Evolutionary conservation across 2,888 invertebrate genomes (phyloP), one percentile per base, ranked within the genome.

Genomic region (Entomobrya proxima): DNA sequence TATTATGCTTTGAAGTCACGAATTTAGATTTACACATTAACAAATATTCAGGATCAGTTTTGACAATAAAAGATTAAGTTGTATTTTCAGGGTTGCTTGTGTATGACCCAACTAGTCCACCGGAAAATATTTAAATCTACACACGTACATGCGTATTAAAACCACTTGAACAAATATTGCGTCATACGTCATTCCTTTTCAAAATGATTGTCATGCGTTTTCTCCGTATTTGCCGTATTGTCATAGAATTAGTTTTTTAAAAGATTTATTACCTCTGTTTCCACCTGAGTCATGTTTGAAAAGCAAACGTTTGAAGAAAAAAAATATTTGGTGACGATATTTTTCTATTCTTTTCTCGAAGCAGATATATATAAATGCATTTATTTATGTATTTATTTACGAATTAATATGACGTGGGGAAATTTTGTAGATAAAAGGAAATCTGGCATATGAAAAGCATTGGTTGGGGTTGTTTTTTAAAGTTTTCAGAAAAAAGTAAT

Each of bases 61-160:
- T 85, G 18, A 64, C 50, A n/a, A 74, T 85, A 67, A 80, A 80
- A 76, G 85, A 85, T 85, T 80, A 80, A 85, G 85, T 76, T 76
- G 44, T 85, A 75, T 35, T 32, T 58, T 55, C 18, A 47, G 32
- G 37, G 37, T 11, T 13, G 47, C 47, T 47, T 13, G 15, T 47
- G 47, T 47, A 15, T 5, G 47, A 47, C 47, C 15, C 2, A n/a
- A 13, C 13, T 13, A 47, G 11, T 13, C 15, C 15, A 47, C n/a
- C 47, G n/a, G 5, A 13, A 47, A 2, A n/a, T n/a, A 47, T 44
- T 13, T 44, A 9, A 72, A 44, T 47, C 30, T 72, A 11, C 32
- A 32, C 30, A 72, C 72, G 47, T 50, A 30, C 30, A 47, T 9
- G n/a, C 13, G 11, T 72, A 24, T 13, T 24, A 47, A 27, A 40